A percentile compares a stretch with the other conserved stretches of the same genome.
Evolutionary conservation across 2,888 invertebrate genomes (phyloP).

Genomic region (Scaptomyza tumidula): DNA sequence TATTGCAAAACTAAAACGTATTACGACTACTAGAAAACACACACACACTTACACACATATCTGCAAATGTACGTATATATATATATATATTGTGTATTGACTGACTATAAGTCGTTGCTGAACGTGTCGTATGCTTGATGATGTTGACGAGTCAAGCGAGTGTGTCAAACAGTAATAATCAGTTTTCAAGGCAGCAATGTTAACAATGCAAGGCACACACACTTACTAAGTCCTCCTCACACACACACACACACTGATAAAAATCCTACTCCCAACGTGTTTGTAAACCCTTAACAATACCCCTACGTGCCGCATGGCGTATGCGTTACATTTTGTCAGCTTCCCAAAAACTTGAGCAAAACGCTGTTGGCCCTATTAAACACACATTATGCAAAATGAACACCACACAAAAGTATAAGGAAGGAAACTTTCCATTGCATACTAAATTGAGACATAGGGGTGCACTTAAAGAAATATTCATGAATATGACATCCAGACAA

Average conservation of each 20-base stretch:
- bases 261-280: background rate
- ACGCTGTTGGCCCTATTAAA: constrained; percentile 56
- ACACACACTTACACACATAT: constrained; percentile 18
- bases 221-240: background rate
- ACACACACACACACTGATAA: background rate
- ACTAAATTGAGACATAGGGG: constrained; percentile 35
- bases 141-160: constrained; percentile 54
- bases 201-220: constrained; percentile 51
- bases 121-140: constrained; percentile 70
- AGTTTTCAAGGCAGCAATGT: constrained; percentile 64
- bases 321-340: constrained; percentile 66
- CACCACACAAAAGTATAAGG: background rate
- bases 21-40: constrained; percentile 40
- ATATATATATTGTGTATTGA: constrained; percentile 35
- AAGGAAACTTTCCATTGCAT: constrained; percentile 48
- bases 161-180: constrained; percentile 79
- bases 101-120: constrained; percentile 49
- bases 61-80: constrained; percentile 18
- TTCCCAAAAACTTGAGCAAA: constrained; percentile 42
- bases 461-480: constrained; percentile 35
- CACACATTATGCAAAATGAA: constrained; percentile 62
- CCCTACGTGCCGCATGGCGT: constrained; percentile 53
- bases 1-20: constrained; percentile 61
- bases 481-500: background rate
- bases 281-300: constrained; percentile 44